Conservation (phyloP, 2,888 invertebrate genomes). For the Sipha maydis region DNA sequence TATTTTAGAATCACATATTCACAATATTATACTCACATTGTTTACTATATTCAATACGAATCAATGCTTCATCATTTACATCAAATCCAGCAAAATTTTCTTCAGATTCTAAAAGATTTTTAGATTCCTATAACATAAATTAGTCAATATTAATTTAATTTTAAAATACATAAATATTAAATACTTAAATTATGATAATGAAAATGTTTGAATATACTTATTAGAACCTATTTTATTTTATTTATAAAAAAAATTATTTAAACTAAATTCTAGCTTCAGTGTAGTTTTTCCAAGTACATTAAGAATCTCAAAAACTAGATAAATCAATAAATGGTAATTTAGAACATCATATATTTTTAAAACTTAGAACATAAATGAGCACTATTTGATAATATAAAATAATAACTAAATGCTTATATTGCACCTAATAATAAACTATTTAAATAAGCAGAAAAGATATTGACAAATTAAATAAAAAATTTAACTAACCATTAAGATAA, state of each 20-base stretch:
- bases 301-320: too few species aligned
- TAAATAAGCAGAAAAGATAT: neutral
- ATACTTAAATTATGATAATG: too few species aligned
- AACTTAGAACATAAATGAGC: neutral
- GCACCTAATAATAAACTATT: neutral
- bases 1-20: neutral
- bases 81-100: slow-evolving; percentile 35
- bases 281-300: neutral
- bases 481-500: slow-evolving; percentile 35
- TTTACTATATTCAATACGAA: slow-evolving; percentile 9
- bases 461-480: neutral
- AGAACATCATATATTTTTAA: too few species aligned
- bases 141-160: neutral
- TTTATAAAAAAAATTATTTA: neutral
- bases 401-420: neutral
- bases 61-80: neutral
- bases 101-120: neutral
- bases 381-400: neutral
- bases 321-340: neutral
- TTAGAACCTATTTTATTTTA: neutral
- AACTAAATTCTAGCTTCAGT: neutral
- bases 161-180: neutral
- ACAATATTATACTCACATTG: slow-evolving; percentile 15
- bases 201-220: neutral
- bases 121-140: slow-evolving; percentile 35